Conservation (phyloP, 2,797 vertebrate genomes). For the Sebastolobus alascanus region DNA sequence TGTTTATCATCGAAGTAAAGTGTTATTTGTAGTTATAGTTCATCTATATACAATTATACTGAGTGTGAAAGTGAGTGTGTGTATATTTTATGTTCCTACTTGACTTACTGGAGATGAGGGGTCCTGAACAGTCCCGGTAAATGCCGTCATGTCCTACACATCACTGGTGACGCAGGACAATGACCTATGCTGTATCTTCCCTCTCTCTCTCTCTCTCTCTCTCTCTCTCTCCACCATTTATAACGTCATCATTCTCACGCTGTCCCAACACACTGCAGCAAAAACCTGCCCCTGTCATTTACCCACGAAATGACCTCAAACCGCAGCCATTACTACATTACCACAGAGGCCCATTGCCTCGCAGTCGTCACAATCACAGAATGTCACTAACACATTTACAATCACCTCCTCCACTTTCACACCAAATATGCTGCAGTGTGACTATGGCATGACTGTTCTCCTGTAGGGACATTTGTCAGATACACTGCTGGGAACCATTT, state of each 20-base stretch:
- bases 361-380: constrained; percentile 52
- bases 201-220: not conserved
- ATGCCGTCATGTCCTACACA: constrained; percentile 18
- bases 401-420: constrained; percentile 70
- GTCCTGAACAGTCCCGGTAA: constrained; percentile 1
- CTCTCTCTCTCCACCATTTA: constrained; percentile 2
- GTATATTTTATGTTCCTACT: not conserved
- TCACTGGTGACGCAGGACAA: constrained; percentile 28
- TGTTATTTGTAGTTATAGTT: not conserved
- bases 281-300: constrained; percentile 28
- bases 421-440: constrained; percentile 39
- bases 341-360: constrained; percentile 4
- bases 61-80: not conserved
- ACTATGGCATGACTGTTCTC: constrained; percentile 41
- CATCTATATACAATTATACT: not conserved
- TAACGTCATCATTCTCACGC: constrained; percentile 35
- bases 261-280: constrained; percentile 52
- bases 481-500: constrained; percentile 13
- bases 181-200: constrained; percentile 1
- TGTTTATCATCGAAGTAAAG: not conserved
- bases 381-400: constrained; percentile 64
- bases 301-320: constrained; percentile 48
- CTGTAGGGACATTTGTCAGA: constrained; percentile 16
- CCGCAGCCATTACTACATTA: constrained; percentile 20
- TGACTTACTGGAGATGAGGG: constrained; percentile 7